A percentile compares a stretch with the other conserved stretches of the same genome.
Conservation (phyloP, 2,113 vertebrate genomes). For the Pionites leucogaster region DNA sequence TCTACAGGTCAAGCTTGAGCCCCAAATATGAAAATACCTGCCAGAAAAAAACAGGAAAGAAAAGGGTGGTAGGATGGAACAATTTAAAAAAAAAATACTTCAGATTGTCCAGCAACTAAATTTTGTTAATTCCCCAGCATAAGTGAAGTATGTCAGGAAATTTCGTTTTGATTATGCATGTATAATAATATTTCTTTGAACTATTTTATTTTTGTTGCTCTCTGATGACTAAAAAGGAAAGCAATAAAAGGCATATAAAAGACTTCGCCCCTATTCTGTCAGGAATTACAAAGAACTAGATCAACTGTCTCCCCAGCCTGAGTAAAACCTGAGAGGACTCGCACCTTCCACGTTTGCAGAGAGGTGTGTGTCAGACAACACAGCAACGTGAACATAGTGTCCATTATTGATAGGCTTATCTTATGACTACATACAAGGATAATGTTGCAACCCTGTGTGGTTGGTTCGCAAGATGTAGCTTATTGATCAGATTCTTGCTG, state of each 20-base stretch:
- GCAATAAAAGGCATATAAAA: background rate
- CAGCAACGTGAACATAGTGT: fast-evolving
- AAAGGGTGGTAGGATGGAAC: background rate
- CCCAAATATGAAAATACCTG: background rate
- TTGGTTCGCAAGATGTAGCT: fast-evolving
- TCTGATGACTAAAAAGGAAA: background rate
- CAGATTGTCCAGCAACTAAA: background rate
- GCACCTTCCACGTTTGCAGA: fast-evolving
- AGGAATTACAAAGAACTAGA: background rate
- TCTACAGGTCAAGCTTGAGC: background rate
- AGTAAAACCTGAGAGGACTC: background rate
- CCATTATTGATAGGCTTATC: fast-evolving
- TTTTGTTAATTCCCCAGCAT: background rate
- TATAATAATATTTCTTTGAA: background rate
- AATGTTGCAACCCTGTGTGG: fast-evolving
- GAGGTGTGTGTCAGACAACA: background rate
- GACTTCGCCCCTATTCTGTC: background rate
- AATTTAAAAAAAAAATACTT: background rate
- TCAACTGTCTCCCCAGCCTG: background rate
- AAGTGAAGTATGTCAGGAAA: background rate
- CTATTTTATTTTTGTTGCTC: background rate
- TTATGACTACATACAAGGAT: fast-evolving
- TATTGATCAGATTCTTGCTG: background rate
- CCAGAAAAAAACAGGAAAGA: background rate
- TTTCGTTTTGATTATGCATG: background rate